phyloP scores from a whole-genome alignment of 2,888 invertebrate species.

The Sinohyriopsis cumingii region DNA sequence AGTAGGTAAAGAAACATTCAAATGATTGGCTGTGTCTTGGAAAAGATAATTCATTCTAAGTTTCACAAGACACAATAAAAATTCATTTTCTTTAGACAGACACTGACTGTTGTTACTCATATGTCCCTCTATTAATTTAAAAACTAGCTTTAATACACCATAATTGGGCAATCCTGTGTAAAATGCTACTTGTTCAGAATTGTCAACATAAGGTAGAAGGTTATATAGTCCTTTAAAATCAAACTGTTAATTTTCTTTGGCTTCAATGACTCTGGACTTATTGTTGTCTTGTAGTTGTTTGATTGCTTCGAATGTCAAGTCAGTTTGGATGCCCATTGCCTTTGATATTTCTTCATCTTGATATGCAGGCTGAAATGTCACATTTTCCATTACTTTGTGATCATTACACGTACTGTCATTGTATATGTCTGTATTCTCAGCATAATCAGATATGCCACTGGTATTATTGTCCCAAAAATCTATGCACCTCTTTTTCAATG shows the following conservation, averaged over 20 bases:
- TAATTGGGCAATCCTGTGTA: conserved; percentile 21
- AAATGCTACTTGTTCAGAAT: conserved; percentile 17
- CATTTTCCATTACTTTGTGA: too few relatives aligned
- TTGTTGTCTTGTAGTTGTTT: conserved; percentile 7
- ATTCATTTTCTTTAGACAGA: conserved; percentile 16
- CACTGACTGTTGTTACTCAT: conserved; percentile 10
- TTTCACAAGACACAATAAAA: conserved; percentile 17
- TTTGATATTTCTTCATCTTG: too few relatives aligned
- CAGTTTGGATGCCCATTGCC: too few relatives aligned
- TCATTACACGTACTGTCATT: too few relatives aligned
- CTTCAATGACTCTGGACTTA: conserved; percentile 1
- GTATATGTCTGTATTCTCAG: too few relatives aligned
- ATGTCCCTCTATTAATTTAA: conserved; percentile 8
- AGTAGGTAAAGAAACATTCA: conserved; percentile 17
- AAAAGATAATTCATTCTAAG: conserved; percentile 18
- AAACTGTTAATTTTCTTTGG: background rate
- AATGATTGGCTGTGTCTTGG: conserved; percentile 15
- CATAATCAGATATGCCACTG: too few relatives aligned
- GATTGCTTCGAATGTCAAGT: conserved; percentile 5
- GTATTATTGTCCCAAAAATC: too few relatives aligned
- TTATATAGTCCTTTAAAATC: conserved; percentile 1
- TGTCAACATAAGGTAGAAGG: conserved; percentile 4
- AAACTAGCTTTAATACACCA: conserved; percentile 12
- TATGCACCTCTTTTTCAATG: too few relatives aligned
- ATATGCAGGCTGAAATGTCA: too few relatives aligned